Evolutionary conservation across 2,888 invertebrate species (phyloP).

Genomic region (Chironomus riparius): DNA sequence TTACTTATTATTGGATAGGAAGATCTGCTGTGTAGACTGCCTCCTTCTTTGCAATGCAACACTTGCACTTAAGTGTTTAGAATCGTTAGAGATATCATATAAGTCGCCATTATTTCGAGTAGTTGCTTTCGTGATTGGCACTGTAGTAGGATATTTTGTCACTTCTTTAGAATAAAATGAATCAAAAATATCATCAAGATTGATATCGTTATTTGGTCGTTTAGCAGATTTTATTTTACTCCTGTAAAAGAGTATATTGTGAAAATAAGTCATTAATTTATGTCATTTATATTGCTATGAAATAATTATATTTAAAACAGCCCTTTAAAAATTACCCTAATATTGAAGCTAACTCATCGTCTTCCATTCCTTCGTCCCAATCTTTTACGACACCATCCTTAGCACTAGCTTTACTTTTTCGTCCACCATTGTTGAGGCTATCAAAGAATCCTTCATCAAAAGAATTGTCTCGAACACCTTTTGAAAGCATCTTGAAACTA

Average conservation of each 20-base stretch:
- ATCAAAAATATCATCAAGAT: constrained; percentile 42
- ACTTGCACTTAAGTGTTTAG: constrained; percentile 32
- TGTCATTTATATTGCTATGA: too few species aligned
- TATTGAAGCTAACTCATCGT: constrained; percentile 62
- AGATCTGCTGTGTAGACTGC: constrained; percentile 36
- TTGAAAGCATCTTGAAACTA: constrained; percentile 30
- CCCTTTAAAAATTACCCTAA: constrained; percentile 55
- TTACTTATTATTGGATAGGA: constrained; percentile 34
- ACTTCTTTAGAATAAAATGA: constrained; percentile 34
- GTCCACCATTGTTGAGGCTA: neutral
- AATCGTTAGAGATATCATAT: constrained; percentile 29
- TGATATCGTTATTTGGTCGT: constrained; percentile 31
- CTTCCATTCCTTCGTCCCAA: constrained; percentile 32
- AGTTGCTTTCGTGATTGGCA: constrained; percentile 34
- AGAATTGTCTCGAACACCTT: constrained; percentile 27
- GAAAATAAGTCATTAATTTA: constrained; percentile 7
- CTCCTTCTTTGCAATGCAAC: constrained; percentile 36
- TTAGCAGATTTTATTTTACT: constrained; percentile 41
- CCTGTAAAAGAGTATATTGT: constrained; percentile 30
- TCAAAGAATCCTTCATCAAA: constrained; percentile 25
- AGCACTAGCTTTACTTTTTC: neutral
- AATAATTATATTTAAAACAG: too few species aligned
- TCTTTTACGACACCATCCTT: constrained; percentile 30
- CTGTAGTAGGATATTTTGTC: constrained; percentile 39
- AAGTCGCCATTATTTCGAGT: constrained; percentile 33